phyloP scores from a whole-genome alignment of 2,888 invertebrate species.

The Limnephilus lunatus region DNA sequence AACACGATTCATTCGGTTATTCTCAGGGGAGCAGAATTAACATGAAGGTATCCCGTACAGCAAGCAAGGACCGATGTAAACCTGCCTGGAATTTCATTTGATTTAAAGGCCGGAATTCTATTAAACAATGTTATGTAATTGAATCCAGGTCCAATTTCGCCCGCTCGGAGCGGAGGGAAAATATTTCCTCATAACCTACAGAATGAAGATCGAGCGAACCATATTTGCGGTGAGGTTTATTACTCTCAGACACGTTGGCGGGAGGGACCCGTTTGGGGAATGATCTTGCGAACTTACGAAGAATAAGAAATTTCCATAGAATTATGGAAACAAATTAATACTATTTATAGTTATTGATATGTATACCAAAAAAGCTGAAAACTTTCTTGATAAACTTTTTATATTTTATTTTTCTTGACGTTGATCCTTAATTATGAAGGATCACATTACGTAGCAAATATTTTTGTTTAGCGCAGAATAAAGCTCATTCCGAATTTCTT shows the following conservation, averaged over 20 bases:
- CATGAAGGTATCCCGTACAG: background rate
- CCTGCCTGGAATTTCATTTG: slow-evolving; percentile 44
- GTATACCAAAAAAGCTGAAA: background rate
- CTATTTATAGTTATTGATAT: background rate
- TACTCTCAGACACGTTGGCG: background rate
- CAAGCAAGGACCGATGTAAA: slow-evolving; percentile 16
- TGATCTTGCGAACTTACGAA: slow-evolving; percentile 3
- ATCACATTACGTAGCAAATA: background rate
- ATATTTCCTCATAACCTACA: slow-evolving; percentile 46
- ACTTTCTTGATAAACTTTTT: background rate
- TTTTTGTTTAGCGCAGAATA: background rate
- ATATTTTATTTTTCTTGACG: no score
- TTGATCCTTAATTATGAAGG: background rate
- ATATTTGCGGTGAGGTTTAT: slow-evolving; percentile 20
- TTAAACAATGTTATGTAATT: slow-evolving; percentile 50
- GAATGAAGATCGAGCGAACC: slow-evolving; percentile 37
- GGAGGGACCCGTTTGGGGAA: background rate
- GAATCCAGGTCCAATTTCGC: slow-evolving; percentile 25
- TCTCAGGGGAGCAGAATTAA: slow-evolving; percentile 25
- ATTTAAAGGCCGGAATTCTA: slow-evolving; percentile 49
- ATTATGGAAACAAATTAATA: background rate
- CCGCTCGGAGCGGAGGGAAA: slow-evolving; percentile 23
- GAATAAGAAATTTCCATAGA: background rate
- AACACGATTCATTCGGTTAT: slow-evolving; percentile 19
- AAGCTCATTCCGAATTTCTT: background rate